Percentiles rank a stretch among this genome's conserved stretches.
Evolutionary conservation across 2,888 invertebrate genomes (phyloP).

Genomic region (Drosophila pullipes): DNA sequence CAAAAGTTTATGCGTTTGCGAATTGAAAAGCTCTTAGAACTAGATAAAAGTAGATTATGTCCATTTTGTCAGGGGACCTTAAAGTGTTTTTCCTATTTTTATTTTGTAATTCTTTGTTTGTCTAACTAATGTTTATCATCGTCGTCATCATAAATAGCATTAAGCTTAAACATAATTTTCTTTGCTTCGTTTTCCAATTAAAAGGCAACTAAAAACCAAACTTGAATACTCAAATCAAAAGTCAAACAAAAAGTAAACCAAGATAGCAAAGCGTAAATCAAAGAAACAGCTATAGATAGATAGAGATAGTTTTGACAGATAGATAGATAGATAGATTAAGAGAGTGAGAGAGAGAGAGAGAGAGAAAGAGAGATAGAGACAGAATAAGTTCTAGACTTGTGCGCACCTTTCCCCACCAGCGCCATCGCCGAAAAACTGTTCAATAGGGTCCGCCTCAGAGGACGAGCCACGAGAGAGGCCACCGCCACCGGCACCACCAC

Average conservation of each 20-base stretch:
- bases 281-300: conserved; percentile 36
- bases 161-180: conserved; percentile 29
- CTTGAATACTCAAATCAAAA: conserved; percentile 50
- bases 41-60: conserved; percentile 34
- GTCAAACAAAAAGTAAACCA: conserved; percentile 46
- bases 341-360: conserved; percentile 39
- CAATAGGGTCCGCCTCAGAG: conserved; percentile 96
- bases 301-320: conserved; percentile 36
- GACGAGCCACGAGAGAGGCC: conserved; percentile 92
- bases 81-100: conserved; percentile 10
- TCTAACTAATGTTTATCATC: conserved; percentile 78
- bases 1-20: conserved; percentile 26
- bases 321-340: conserved; percentile 35
- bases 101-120: conserved; percentile 22
- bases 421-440: conserved; percentile 90
- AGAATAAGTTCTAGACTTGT: conserved; percentile 67
- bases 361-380: conserved; percentile 43
- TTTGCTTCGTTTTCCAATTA: conserved; percentile 38
- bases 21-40: conserved; percentile 70
- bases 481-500: conserved; percentile 83
- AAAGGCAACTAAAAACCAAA: conserved; percentile 60
- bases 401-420: conserved; percentile 91
- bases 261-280: conserved; percentile 57
- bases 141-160: conserved; percentile 39
- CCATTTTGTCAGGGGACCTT: conserved; percentile 22